Percentiles rank a stretch among this genome's conserved stretches.
These are phyloP conservation scores for Lamellibrachia columna DNA, from an alignment of 2,888 invertebrate genomes.

Conservation along the genomic window DNA sequence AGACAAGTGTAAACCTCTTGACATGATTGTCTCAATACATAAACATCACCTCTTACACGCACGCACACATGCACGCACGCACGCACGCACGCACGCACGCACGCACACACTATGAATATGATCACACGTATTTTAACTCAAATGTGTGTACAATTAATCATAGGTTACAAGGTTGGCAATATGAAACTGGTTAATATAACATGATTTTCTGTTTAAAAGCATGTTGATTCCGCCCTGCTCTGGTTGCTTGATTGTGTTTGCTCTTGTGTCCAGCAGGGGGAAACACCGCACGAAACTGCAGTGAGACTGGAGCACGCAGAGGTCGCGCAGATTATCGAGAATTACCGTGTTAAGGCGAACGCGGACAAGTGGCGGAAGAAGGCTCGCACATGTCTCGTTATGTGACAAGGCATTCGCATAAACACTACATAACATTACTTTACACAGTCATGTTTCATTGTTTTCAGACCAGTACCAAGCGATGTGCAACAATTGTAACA, in stretches of 20 bases:
- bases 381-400: background rate
- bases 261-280: background rate
- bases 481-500: no score
- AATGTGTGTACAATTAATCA: background rate
- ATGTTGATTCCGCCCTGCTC: background rate
- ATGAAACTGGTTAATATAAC: background rate
- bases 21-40: no score
- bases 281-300: background rate
- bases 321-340: background rate
- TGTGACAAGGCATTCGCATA: background rate
- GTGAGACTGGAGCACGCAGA: background rate
- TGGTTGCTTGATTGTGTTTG: background rate
- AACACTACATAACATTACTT: background rate
- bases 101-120: no score
- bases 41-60: no score
- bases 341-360: background rate
- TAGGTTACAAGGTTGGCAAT: background rate
- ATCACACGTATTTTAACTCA: no score
- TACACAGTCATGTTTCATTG: background rate
- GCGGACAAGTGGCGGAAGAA: background rate
- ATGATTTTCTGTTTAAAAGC: background rate
- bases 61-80: no score
- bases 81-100: no score
- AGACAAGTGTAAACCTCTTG: no score
- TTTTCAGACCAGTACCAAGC: no score